phyloP scores from a whole-genome alignment of 2,113 vertebrate species.

The Mus pahari region DNA sequence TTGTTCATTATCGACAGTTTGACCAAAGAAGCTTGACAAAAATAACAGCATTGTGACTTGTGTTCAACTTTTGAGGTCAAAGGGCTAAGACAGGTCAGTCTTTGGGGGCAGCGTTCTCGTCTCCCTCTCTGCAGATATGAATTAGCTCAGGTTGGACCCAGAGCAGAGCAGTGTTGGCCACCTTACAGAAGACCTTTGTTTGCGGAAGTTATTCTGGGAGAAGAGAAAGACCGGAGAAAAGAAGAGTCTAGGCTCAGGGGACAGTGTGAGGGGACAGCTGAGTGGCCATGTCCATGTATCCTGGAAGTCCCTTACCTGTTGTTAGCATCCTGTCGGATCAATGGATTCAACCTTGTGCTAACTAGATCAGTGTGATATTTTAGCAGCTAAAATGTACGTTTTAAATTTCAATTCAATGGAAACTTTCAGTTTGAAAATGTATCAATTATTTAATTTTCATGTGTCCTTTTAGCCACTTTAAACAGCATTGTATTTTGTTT shows the following conservation, averaged over 20 bases:
- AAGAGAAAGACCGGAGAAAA: neutral
- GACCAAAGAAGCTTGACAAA: slow-evolving; percentile 62
- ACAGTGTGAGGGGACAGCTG: neutral
- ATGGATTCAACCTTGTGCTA: slow-evolving; percentile 27
- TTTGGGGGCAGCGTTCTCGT: slow-evolving; percentile 39
- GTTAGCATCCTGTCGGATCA: slow-evolving; percentile 25
- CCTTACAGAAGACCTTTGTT: slow-evolving; percentile 17
- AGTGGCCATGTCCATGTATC: neutral
- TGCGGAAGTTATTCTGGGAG: slow-evolving; percentile 14
- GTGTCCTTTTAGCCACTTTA: slow-evolving; percentile 91
- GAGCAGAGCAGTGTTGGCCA: neutral
- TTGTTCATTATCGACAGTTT: slow-evolving; percentile 65
- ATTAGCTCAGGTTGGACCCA: slow-evolving; percentile 43
- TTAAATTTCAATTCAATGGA: slow-evolving; percentile 77
- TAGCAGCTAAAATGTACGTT: slow-evolving; percentile 89
- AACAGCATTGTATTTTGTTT: slow-evolving; percentile 92
- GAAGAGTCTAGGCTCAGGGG: slow-evolving; percentile 18
- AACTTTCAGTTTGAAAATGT: slow-evolving; percentile 82
- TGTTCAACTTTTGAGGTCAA: slow-evolving; percentile 57
- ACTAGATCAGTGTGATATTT: slow-evolving; percentile 73
- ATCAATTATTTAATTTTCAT: slow-evolving; percentile 87
- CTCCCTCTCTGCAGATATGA: slow-evolving; percentile 54
- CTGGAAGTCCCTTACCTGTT: neutral
- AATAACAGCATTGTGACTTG: slow-evolving; percentile 68
- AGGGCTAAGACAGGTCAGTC: slow-evolving; percentile 61